Evolutionary conservation across 2,797 vertebrate genomes (phyloP).

Genomic region (Natrix natrix): DNA sequence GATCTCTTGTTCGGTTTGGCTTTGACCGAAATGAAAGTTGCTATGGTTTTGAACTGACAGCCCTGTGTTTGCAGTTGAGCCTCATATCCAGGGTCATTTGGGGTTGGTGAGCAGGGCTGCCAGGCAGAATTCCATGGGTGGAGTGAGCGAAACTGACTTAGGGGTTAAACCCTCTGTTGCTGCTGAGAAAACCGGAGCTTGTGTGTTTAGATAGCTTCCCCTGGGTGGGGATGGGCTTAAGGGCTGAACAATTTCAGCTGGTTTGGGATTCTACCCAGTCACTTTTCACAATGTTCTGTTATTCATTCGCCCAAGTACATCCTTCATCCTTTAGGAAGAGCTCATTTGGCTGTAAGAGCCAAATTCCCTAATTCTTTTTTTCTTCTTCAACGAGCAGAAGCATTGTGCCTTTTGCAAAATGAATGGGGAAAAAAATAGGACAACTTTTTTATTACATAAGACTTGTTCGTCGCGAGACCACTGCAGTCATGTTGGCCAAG

Average conservation of each 20-base stretch:
- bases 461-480: not conserved
- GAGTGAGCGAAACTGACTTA: not conserved
- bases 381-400: too few relatives aligned
- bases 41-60: not conserved
- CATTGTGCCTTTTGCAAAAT: not conserved
- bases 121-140: slow-evolving; percentile 16
- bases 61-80: not conserved
- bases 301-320: not conserved
- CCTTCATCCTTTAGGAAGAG: not conserved
- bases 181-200: not conserved
- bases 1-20: not conserved
- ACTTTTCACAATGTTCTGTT: not conserved
- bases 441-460: not conserved
- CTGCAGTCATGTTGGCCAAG: not conserved
- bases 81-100: slow-evolving; percentile 9
- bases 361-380: too few relatives aligned
- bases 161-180: not conserved
- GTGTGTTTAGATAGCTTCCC: not conserved
- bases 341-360: not conserved
- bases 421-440: not conserved
- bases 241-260: not conserved
- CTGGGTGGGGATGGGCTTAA: not conserved
- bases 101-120: not conserved
- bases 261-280: not conserved
- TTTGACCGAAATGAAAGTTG: not conserved